These are phyloP conservation scores for Aricia agestis DNA, from an alignment of 1,140 invertebrate genomes.

Conservation along the genomic window DNA sequence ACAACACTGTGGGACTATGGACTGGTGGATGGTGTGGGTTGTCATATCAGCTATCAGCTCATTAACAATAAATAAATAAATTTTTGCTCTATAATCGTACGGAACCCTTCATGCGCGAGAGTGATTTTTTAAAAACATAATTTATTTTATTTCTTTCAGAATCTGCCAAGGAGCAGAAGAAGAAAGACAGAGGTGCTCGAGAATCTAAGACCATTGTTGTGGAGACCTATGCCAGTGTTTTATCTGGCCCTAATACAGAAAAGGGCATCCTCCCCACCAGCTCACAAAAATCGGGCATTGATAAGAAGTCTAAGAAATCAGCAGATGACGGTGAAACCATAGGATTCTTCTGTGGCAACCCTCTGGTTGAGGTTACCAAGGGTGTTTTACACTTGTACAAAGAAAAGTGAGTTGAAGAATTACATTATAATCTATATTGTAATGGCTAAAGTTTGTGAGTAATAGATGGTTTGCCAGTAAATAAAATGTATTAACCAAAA, in stretches of 20 bases:
- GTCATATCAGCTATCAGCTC: no score
- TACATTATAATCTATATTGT: no score
- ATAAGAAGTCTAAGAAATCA: constrained; percentile 38
- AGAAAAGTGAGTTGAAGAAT: constrained; percentile 84
- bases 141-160: constrained; percentile 35
- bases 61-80: no score
- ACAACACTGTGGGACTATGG: no score
- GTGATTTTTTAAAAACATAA: no score
- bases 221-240: constrained; percentile 71
- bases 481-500: background rate
- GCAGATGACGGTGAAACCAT: constrained; percentile 78
- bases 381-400: constrained; percentile 98
- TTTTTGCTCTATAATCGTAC: no score
- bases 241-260: constrained; percentile 49
- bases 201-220: constrained; percentile 69
- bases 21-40: no score
- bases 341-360: constrained; percentile 97
- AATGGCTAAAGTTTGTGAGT: no score
- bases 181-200: constrained; percentile 60
- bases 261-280: constrained; percentile 63
- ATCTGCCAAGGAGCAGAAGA: constrained; percentile 60
- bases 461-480: no score
- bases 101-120: no score
- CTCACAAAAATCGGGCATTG: constrained; percentile 49
- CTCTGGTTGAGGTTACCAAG: constrained; percentile 96